Base-by-base conservation (phyloP, 2,113 vertebrate species). In the Anarrhichthys ocellatus region DNA sequence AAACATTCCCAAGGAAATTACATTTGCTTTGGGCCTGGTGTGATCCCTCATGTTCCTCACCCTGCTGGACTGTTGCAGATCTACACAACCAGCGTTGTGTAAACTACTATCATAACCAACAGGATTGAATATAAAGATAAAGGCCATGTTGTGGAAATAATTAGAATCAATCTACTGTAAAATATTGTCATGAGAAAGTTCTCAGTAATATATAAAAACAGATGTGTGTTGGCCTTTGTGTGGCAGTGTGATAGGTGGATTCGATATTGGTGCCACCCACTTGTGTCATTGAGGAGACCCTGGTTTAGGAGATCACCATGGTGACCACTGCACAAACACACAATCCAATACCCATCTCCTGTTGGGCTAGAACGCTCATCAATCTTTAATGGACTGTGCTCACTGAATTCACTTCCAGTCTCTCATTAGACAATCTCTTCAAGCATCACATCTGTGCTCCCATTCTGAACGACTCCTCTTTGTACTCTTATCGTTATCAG, bases 291-390 rank as follows among this genome's bases (percentile, higher is more conserved):
- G 61, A 74, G 64, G 46, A 87, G 74, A 90, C 71, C 84, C 76
- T 71, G 62, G 62, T 86, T 86, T 18, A 56, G 46, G 52, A 66
- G 70, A 89, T 90, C 87, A 79, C 88, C 83, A 90, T 89, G 90
- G 89, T 78, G 86, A 92, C 89, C 46, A 71, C 46, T 85, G 71
- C 71, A 73, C 73, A 83, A 72, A 85, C 48, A 71, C 71, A 73
- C 73, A 83, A 72, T 84, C 54, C 82, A 66, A 75, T n/a, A 62
- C 81, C 56, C 61, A 73, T 69, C 48, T 78, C 84, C 56, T 75
- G 73, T 83, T 77, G 78, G 63, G 88, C 71, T 50, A 20, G 32
- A 75, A 46, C 48, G n/a, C n/a, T 7, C 76, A 87, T 86, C 50
- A 77, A 88, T 87, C 82, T 88, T 91, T 88, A 71, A 86, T 81